phyloP scores from a whole-genome alignment of 92 coral and sea anemone genomes.

The Bergia puertoricense region DNA sequence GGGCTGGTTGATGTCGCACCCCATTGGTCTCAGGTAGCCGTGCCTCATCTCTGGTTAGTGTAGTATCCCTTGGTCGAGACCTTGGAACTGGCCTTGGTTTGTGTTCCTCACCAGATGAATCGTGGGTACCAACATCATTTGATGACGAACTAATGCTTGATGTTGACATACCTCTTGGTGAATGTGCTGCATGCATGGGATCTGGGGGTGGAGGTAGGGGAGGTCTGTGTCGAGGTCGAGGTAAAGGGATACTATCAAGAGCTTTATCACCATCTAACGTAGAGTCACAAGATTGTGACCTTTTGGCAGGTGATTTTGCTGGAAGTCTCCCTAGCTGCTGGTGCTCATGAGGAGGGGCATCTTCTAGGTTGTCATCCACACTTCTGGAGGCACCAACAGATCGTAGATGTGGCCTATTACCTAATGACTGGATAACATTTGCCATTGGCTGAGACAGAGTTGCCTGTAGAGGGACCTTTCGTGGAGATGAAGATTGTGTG shows the following conservation, averaged over 20 bases:
- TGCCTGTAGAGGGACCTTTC: constrained; percentile 36
- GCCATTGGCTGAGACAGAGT: constrained; percentile 57
- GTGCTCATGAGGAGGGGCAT: not conserved
- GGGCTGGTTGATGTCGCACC: not conserved
- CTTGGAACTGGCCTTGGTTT: constrained; percentile 55
- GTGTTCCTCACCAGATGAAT: constrained; percentile 43
- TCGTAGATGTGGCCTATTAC: constrained; percentile 22
- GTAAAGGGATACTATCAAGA: constrained; percentile 61
- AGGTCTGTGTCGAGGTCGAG: constrained; percentile 86
- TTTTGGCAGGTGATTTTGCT: constrained; percentile 49
- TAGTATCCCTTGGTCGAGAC: constrained; percentile 71
- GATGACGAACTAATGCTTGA: constrained; percentile 44
- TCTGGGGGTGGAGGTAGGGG: constrained; percentile 82
- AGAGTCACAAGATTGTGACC: constrained; percentile 32
- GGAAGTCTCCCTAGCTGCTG: constrained; percentile 41
- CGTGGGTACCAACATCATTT: constrained; percentile 42
- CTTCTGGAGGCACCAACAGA: constrained; percentile 10
- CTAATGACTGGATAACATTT: constrained; percentile 46
- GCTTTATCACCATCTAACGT: constrained; percentile 34
- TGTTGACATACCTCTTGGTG: constrained; percentile 46
- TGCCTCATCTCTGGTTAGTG: constrained; percentile 44
- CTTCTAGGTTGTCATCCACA: not conserved
- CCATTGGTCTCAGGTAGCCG: constrained; percentile 38
- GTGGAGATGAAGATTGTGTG: constrained; percentile 32
- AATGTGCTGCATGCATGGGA: constrained; percentile 6